Evolutionary conservation across 2,113 vertebrate species (phyloP), one percentile per base, ranked within the genome.

Genomic region (Corythornis madagascariensis): DNA sequence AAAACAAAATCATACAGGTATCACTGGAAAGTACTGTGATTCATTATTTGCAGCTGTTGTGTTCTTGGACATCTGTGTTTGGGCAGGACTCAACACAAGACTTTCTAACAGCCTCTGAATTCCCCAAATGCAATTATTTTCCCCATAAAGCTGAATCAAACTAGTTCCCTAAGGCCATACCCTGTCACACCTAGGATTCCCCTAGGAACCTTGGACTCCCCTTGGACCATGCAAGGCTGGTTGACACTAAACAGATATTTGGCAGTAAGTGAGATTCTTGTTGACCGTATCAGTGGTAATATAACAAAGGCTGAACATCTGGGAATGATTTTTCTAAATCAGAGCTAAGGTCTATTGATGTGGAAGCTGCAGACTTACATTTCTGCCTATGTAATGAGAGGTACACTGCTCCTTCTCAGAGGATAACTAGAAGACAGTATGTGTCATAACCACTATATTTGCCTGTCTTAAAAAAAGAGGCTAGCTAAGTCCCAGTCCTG

Each of bases 11-110:
- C 17, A 11, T 38, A 38, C 4, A 6, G 7, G 35, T 86, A 45
- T 52, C 52, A 16, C 4, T 48, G 69, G 59, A 88, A 86, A 90
- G 50, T 2, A 38, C 29, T 65, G 10, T 76, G 40, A 86, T 78
- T 89, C 40, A 55, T 83, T 89, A 83, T 72, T 74, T 84, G 33
- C 83, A 91, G 72, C 59, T 92, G 42, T 50, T 93, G 16, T 67
- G 31, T 52, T 79, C 61, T 81, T 86, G 60, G 57, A 76, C 29
- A 59, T 77, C 59, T 86, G 52, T 0, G 0, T 83, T 75, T 81
- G 35, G 48, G 60, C 76, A 88, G 56, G 29, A 74, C 52, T 87
- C 52, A 77, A 73, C 25, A 56, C 8, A 80, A 73, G 45, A 33
- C 66, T 91, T 85, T 70, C 28, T 45, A 73, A 43, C 22, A 84